Conservation (phyloP, 2,113 vertebrate species). For the Tupaia chinensis region DNA sequence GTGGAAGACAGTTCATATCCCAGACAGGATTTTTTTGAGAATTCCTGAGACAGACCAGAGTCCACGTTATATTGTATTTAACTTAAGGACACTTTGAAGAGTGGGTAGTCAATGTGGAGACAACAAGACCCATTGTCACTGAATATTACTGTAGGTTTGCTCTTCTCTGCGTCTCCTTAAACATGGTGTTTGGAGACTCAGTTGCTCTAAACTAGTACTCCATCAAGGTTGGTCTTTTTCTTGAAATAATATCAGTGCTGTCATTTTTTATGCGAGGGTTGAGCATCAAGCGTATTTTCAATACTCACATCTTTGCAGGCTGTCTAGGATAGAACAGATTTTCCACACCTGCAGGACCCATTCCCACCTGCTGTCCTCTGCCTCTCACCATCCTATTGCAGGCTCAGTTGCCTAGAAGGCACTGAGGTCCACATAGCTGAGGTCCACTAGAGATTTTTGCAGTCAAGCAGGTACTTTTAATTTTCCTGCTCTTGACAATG, state of each 20-base stretch:
- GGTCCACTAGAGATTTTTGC: constrained; percentile 2
- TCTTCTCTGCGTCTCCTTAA: background rate
- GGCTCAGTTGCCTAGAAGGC: background rate
- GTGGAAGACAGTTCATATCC: background rate
- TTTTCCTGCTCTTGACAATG: constrained; percentile 25
- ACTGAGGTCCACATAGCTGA: background rate
- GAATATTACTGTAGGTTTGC: background rate
- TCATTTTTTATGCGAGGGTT: background rate
- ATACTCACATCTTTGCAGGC: background rate
- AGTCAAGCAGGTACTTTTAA: constrained; percentile 1
- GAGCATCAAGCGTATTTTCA: constrained; percentile 19
- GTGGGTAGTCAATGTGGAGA: background rate
- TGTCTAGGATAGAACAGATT: background rate
- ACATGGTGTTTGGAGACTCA: background rate
- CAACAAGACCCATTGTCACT: constrained; percentile 7
- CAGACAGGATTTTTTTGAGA: background rate
- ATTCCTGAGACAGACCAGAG: background rate
- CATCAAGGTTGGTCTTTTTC: background rate
- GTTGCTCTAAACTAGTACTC: background rate
- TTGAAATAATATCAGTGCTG: background rate
- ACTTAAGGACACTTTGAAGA: background rate
- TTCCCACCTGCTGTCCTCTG: rapidly evolving
- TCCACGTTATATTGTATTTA: background rate
- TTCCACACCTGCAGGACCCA: constrained; percentile 28
- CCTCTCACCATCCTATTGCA: background rate